phyloP scores from a whole-genome alignment of 2,113 vertebrate species.

The Cyprinus carpio region DNA sequence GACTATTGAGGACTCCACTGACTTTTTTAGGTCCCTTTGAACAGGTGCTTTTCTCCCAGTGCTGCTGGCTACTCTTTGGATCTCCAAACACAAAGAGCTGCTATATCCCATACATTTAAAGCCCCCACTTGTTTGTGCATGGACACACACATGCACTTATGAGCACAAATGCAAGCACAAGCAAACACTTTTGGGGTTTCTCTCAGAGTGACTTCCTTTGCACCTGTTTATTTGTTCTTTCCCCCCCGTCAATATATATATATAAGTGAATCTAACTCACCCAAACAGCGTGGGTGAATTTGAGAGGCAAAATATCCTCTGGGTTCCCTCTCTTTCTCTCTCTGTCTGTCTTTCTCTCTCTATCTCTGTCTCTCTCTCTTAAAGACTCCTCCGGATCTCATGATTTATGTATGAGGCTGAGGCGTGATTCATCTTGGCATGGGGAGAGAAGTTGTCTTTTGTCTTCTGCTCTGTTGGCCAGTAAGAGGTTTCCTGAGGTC shows the following conservation, averaged over 20 bases:
- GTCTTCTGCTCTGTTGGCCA: slow-evolving; percentile 55
- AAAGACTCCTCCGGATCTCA: slow-evolving; percentile 79
- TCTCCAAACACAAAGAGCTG: slow-evolving; percentile 49
- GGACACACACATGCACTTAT: slow-evolving; percentile 37
- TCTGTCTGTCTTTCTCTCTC: slow-evolving; percentile 7
- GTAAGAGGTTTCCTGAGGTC: slow-evolving; percentile 49
- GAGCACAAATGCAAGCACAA: background rate
- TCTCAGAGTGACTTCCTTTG: slow-evolving; percentile 37
- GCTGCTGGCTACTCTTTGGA: slow-evolving; percentile 50
- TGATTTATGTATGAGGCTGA: slow-evolving; percentile 79
- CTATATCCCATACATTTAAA: slow-evolving; percentile 57
- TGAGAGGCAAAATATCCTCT: slow-evolving; percentile 79
- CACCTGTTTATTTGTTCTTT: slow-evolving; percentile 46
- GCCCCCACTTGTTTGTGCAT: slow-evolving; percentile 60
- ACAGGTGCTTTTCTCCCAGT: slow-evolving; percentile 52
- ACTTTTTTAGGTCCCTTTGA: slow-evolving; percentile 58
- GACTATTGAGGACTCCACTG: slow-evolving; percentile 49
- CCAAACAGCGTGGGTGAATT: slow-evolving; percentile 77
- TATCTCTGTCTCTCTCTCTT: slow-evolving; percentile 61
- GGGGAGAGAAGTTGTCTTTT: slow-evolving; percentile 75
- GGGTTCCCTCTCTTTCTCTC: slow-evolving; percentile 70
- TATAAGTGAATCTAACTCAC: slow-evolving; percentile 71
- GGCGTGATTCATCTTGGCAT: slow-evolving; percentile 77
- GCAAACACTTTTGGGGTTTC: slow-evolving; percentile 34
- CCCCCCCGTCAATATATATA: slow-evolving; percentile 57